These are phyloP conservation scores for Saccostrea cuccullata DNA, from an alignment of 1,140 invertebrate genomes.

Conservation along the genomic window DNA sequence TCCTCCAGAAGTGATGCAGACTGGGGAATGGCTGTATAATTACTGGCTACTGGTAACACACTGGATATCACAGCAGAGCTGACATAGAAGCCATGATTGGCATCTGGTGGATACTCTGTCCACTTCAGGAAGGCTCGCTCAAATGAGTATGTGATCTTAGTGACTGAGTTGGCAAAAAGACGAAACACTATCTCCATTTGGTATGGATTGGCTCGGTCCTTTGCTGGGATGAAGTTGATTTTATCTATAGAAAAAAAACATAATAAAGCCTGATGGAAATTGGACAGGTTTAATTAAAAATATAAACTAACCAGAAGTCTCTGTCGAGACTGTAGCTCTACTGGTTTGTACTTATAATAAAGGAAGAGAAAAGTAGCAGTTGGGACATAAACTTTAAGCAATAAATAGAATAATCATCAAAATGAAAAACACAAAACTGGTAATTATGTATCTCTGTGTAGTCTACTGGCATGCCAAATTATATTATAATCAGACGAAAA, in stretches of 20 bases:
- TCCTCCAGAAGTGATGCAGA: constrained; percentile 85
- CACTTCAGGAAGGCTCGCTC: constrained; percentile 97
- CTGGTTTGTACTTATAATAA: too few relatives aligned
- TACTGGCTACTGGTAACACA: constrained; percentile 86
- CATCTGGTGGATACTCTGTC: constrained; percentile 99
- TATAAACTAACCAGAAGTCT: too few relatives aligned
- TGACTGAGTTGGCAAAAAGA: constrained; percentile 88
- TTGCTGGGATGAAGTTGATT: constrained; percentile 87
- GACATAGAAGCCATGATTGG: constrained; percentile 92
- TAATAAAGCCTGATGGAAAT: neutral
- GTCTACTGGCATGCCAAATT: too few relatives aligned
- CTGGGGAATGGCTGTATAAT: constrained; percentile 88
- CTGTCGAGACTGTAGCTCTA: too few relatives aligned
- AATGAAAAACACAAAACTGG: too few relatives aligned
- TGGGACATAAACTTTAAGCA: too few relatives aligned
- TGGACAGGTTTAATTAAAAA: too few relatives aligned
- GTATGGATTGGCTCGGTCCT: constrained; percentile 89
- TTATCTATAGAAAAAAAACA: constrained; percentile 66
- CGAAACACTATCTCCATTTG: constrained; percentile 92
- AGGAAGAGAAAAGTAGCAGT: too few relatives aligned
- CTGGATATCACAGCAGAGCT: constrained; percentile 86
- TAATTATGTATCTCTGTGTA: too few relatives aligned
- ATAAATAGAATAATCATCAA: too few relatives aligned
- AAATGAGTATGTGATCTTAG: constrained; percentile 92
- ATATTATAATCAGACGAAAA: too few relatives aligned